Conservation (phyloP, 2,797 vertebrate species). For the Sebastes vulpes region DNA sequence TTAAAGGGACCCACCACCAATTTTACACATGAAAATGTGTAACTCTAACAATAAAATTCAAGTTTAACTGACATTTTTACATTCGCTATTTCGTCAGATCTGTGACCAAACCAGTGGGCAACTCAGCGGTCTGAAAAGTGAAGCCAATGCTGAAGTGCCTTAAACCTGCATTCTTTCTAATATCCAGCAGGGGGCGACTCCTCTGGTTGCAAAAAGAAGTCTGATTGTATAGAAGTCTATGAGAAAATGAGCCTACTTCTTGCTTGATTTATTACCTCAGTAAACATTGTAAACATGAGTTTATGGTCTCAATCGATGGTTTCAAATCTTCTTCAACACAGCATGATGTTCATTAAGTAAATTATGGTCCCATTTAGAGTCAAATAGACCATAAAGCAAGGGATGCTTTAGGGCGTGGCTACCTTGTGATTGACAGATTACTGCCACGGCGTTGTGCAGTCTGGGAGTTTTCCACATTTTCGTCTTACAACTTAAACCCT, state of each 20-base stretch:
- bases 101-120: not conserved
- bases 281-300: too few relatives aligned
- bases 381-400: too few relatives aligned
- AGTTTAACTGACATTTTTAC: not conserved
- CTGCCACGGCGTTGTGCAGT: too few relatives aligned
- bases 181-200: not conserved
- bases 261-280: not conserved
- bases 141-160: not conserved
- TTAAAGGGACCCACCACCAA: not conserved
- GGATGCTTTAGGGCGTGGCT: too few relatives aligned
- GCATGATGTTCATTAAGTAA: too few relatives aligned
- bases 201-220: not conserved
- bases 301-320: too few relatives aligned
- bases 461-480: too few relatives aligned
- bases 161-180: not conserved
- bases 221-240: not conserved
- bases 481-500: too few relatives aligned
- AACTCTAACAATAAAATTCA: not conserved
- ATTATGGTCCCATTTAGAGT: too few relatives aligned
- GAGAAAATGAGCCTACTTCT: not conserved
- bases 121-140: not conserved
- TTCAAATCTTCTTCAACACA: too few relatives aligned
- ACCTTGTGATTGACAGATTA: rapidly evolving
- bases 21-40: not conserved
- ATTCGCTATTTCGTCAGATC: rapidly evolving